Evolutionary conservation across 2,888 invertebrate species (phyloP), one percentile per base, ranked within the genome.

Genomic region (Nasonia oneida): DNA sequence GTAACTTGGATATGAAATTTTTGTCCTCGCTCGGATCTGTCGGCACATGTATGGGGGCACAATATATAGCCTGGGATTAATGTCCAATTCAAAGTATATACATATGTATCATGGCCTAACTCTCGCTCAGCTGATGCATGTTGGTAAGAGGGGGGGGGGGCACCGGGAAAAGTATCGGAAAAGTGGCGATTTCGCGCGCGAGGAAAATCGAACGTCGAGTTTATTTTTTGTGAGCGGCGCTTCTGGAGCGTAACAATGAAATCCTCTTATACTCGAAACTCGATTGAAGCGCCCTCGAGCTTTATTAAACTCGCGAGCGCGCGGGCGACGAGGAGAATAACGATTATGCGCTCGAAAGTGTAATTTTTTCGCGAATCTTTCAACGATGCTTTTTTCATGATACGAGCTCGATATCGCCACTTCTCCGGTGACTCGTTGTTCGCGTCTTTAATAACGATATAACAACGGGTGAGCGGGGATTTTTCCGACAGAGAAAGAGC

Each of bases 11-110:
- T 23, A 88, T 88, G 77, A 83, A 88, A 86, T 88, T 88, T 87
- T 89, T 90, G 84, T 89, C 89, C 67, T 89, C 89, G 57, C 23
- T 86, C 18, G 88, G 87, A 80, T 90, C 89, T 42, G 80, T 86
- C 67, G 50, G 64, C 77, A 88, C 84, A 75, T 81, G 87, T n/a
- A 57, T 15, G 18, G 18, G 47, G 37, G 53, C 67, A 89, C 88
- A 84, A 84, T 79, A n/a, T 23, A 61, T n/a, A 78, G 57, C 42
- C 50, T 78, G 70, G 57, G 42, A 80, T 84, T 80, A 84, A 84
- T 84, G 79, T 84, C 53, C 50, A 77, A 42, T 83, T 64, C 64
- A 42, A 73, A n/a, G 57, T n/a, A n/a, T 61, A 53, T 39, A n/a
- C 6, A 64, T 64, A 12, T n/a, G 23, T 73, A 23, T 57, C 67